Percentiles rank a stretch among this genome's conserved stretches.
Conservation (phyloP, 2,888 invertebrate species). For the Bursaphelenchus okinawaensis region DNA sequence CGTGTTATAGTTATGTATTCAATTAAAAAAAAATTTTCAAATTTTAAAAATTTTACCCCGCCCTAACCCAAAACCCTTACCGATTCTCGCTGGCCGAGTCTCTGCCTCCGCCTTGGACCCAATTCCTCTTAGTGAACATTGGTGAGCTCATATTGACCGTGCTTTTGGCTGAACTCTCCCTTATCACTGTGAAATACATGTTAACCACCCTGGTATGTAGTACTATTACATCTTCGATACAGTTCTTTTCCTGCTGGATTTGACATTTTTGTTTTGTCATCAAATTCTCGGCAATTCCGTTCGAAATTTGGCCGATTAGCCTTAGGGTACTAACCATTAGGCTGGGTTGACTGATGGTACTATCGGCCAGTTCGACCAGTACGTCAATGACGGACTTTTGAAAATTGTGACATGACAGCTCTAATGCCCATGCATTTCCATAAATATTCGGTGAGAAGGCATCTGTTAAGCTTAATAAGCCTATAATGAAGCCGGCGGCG, state of each 20-base stretch:
- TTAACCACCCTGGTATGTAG: slow-evolving; percentile 31
- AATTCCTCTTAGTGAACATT: not conserved
- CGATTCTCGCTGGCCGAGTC: not conserved
- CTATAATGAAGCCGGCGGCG: slow-evolving; percentile 14
- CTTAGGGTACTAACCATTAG: not conserved
- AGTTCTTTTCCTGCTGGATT: not conserved
- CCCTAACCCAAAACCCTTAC: not conserved
- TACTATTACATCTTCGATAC: slow-evolving; percentile 2
- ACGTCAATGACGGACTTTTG: not conserved
- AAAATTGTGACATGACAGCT: not conserved
- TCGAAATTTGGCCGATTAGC: not conserved
- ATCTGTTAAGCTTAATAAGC: slow-evolving; percentile 5
- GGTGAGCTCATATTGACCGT: not conserved
- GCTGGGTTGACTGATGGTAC: not conserved
- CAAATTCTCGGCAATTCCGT: slow-evolving; percentile 8
- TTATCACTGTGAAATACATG: slow-evolving; percentile 39
- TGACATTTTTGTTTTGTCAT: not conserved
- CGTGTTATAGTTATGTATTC: too few relatives aligned
- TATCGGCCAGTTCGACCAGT: not conserved
- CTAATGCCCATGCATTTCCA: slow-evolving; percentile 1
- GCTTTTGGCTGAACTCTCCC: slow-evolving; percentile 24
- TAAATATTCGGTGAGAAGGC: slow-evolving; percentile 17
- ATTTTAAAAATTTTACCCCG: not conserved
- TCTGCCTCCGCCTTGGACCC: not conserved
- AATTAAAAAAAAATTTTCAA: not conserved